These are phyloP conservation scores for Geophilus truncorum DNA, from an alignment of 2,888 invertebrate species.

Conservation along the genomic window DNA sequence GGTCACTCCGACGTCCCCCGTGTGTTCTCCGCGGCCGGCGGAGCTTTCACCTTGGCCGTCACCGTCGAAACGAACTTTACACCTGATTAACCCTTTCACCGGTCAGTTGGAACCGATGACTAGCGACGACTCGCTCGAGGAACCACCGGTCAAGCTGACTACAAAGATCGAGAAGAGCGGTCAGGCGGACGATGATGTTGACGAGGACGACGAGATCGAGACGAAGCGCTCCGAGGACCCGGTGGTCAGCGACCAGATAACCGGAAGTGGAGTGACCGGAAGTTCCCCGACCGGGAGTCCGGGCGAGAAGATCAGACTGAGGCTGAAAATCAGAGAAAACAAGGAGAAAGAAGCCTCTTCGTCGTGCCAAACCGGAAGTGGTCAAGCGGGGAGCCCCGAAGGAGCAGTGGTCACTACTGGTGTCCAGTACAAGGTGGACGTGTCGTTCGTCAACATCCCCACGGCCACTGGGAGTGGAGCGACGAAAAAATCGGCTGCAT, in stretches of 20 bases:
- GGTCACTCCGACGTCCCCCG: no score
- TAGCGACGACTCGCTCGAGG: conserved; percentile 51
- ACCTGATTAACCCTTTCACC: conserved; percentile 83
- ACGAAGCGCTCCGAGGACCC: no score
- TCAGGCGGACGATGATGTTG: not conserved
- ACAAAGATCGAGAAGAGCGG: conserved; percentile 48
- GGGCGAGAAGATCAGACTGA: conserved; percentile 71
- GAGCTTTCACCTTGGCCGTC: conserved; percentile 40
- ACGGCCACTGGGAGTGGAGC: conserved; percentile 27
- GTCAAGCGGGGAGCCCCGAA: no score
- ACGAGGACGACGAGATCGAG: not conserved
- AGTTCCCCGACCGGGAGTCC: conserved; percentile 43
- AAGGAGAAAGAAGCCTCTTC: no score
- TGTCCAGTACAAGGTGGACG: conserved; percentile 77
- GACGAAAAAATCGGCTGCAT: no score
- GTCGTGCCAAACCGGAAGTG: no score
- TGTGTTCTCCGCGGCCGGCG: no score
- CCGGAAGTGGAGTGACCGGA: no score
- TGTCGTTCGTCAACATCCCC: conserved; percentile 63
- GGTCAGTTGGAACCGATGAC: conserved; percentile 75
- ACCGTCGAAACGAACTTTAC: conserved; percentile 53
- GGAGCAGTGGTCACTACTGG: no score
- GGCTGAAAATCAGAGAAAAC: conserved; percentile 68
- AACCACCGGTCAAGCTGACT: no score
- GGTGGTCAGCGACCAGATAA: no score